phyloP scores from a whole-genome alignment of 2,797 vertebrate genomes.

The Emys orbicularis region DNA sequence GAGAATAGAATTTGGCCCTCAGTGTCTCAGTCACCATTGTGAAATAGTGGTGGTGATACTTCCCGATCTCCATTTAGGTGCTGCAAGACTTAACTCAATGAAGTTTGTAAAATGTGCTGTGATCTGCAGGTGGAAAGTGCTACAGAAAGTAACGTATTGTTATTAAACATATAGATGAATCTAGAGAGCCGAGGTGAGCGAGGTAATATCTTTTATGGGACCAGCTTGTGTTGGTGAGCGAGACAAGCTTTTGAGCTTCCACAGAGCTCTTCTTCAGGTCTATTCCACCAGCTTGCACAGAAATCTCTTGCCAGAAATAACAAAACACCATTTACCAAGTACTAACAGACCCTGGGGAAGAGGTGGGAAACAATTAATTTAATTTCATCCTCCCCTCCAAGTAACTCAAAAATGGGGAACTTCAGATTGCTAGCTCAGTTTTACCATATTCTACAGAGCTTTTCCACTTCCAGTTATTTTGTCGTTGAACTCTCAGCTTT shows the following conservation, averaged over 20 bases:
- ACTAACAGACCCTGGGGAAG: not conserved
- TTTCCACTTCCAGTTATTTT: not conserved
- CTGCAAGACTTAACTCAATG: not conserved
- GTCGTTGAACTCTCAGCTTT: not conserved
- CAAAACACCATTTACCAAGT: not conserved
- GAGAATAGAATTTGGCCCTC: not conserved
- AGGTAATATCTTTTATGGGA: not conserved
- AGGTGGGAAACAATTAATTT: not conserved
- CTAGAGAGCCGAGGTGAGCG: not conserved
- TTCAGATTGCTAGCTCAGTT: not conserved
- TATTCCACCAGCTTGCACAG: not conserved
- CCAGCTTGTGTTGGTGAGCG: not conserved
- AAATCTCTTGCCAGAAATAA: not conserved
- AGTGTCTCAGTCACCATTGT: not conserved
- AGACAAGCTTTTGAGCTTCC: not conserved
- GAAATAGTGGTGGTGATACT: not conserved
- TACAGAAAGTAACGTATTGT: not conserved
- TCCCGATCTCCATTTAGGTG: not conserved
- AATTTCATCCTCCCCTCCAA: not conserved
- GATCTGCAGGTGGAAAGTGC: not conserved
- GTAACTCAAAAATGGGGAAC: slow-evolving; percentile 6
- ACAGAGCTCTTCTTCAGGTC: not conserved
- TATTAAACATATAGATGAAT: not conserved
- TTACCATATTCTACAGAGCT: not conserved
- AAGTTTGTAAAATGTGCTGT: not conserved